Conservation (phyloP, 2,888 invertebrate species). For the Phengaris arion region DNA sequence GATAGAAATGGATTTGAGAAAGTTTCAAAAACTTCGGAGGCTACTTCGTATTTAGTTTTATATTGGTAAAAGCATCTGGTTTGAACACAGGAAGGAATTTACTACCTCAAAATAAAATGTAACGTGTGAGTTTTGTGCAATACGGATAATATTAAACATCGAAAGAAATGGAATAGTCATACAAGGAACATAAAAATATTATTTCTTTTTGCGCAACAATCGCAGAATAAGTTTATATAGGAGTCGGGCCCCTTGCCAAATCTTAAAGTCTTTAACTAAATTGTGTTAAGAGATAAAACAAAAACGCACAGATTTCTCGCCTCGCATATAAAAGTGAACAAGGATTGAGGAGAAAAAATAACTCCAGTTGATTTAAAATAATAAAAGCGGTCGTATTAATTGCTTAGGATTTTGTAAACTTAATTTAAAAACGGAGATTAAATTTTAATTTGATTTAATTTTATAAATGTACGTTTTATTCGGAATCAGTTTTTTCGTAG, state of each 20-base stretch:
- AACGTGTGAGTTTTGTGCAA: constrained; percentile 4
- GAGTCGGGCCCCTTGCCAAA: constrained; percentile 43
- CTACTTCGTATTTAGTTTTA: constrained; percentile 27
- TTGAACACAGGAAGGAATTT: not conserved
- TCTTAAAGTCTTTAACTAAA: constrained; percentile 44
- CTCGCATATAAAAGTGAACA: constrained; percentile 36
- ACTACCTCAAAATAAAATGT: constrained; percentile 25
- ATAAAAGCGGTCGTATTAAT: constrained; percentile 14
- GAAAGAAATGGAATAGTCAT: constrained; percentile 20
- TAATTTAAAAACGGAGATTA: not conserved
- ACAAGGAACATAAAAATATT: constrained; percentile 34
- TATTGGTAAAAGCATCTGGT: constrained; percentile 21
- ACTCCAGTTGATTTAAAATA: constrained; percentile 19
- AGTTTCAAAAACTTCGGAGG: constrained; percentile 28
- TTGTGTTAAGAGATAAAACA: constrained; percentile 44
- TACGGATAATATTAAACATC: constrained; percentile 22
- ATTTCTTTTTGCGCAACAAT: constrained; percentile 38
- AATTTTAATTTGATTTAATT: not conserved
- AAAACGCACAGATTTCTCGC: constrained; percentile 40
- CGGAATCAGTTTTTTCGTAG: not conserved
- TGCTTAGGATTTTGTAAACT: constrained; percentile 16
- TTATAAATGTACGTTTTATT: constrained; percentile 1
- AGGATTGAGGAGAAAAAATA: constrained; percentile 34
- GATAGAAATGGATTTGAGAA: constrained; percentile 30
- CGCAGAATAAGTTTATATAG: constrained; percentile 40